Base-by-base conservation (phyloP, 2,888 invertebrate genomes). In the Lamproptera curius region DNA sequence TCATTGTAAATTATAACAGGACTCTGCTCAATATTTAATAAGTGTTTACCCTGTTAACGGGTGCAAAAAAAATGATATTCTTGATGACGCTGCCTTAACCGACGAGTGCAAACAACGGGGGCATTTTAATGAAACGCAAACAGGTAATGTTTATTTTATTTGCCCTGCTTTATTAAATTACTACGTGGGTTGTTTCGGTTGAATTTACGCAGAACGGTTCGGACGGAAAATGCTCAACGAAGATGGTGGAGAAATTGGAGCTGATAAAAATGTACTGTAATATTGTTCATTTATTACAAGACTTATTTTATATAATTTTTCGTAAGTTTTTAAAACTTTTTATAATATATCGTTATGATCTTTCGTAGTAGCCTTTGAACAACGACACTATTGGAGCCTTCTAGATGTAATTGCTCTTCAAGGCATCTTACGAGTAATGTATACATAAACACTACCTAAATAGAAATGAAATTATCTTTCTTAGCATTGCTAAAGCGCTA, bases 21-120 rank as follows among this genome's bases (percentile, higher is more conserved):
- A n/a, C 37, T 61, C 67, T 67, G 65, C 61, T 80, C 63, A 77
- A 79, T 80, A 74, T 76, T 81, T 76, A 73, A 82, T 75, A 73
- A 72, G 63, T 56, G 55, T 54, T 62, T 61, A 71, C 69, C 67
- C 65, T 72, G 73, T 69, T 73, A 67, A 66, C 67, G 70, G 61
- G 64, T 69, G 64, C 63, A 56, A 59, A 57, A 58, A 50, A 42
- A 31, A 52, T 41, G 44, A n/a, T n/a, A n/a, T 26, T 23, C 26
- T 34, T 34, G 46, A 40, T 49, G 40, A 53, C 54, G 54, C 51
- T 54, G 40, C 39, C 33, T 34, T 46, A 39, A 8, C 15, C 11
- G 9, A 23, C 13, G 26, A 44, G 26, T 31, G 10, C 5, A 31
- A 44, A 36, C 42, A 14, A 13, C 15, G 15, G n/a, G 26, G 9